Evolutionary conservation across 2,888 invertebrate genomes (phyloP).

Genomic region (Pseudococcus longispinus): DNA sequence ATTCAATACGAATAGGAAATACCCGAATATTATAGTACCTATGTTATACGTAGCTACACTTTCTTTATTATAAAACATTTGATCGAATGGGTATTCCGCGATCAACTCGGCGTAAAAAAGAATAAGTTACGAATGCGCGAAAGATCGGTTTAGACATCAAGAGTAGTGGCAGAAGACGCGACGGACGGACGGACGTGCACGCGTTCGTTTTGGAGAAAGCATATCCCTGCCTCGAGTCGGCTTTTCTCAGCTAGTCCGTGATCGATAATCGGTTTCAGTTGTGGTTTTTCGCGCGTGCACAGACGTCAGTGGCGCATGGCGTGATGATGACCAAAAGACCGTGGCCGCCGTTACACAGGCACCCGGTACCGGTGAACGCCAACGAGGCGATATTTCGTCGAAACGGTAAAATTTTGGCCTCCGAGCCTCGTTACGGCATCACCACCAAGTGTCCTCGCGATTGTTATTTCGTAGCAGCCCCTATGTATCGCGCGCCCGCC

Average conservation of each 20-base stretch:
- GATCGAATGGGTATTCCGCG: neutral
- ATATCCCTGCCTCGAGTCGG: constrained; percentile 21
- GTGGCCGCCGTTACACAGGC: constrained; percentile 72
- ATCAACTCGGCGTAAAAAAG: constrained; percentile 1
- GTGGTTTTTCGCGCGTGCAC: constrained; percentile 14
- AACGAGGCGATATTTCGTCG: constrained; percentile 58
- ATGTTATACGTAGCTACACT: too few relatives aligned
- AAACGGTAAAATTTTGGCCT: neutral
- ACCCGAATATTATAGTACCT: too few relatives aligned
- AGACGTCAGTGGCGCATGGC: constrained; percentile 18
- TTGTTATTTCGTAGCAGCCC: constrained; percentile 65
- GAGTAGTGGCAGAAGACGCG: neutral
- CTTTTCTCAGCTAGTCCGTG: neutral
- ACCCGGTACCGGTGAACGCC: constrained; percentile 59
- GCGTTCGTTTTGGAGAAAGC: constrained; percentile 22
- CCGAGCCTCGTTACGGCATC: too few relatives aligned
- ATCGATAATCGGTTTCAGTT: constrained; percentile 6
- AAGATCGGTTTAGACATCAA: neutral
- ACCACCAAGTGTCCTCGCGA: constrained; percentile 60
- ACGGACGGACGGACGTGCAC: neutral
- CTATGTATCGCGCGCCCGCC: constrained; percentile 47
- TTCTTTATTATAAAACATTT: neutral
- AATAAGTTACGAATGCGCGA: neutral
- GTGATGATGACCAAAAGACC: constrained; percentile 66
- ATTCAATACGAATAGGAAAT: neutral